Evolutionary conservation across 2,888 invertebrate genomes (phyloP).

Genomic region (Terebella lapidaria): DNA sequence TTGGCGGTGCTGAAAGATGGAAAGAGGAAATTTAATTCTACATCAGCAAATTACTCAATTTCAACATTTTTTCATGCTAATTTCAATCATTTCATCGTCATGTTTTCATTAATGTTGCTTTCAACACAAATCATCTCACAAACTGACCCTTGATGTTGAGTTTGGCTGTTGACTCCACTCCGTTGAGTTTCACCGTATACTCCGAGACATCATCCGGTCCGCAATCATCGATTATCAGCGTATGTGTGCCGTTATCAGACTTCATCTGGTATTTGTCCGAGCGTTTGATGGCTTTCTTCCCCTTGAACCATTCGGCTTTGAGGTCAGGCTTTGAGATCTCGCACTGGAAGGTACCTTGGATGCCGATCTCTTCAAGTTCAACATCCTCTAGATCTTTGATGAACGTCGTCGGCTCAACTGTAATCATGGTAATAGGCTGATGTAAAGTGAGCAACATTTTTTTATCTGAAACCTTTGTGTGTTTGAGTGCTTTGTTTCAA

Average conservation of each 20-base stretch:
- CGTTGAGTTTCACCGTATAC: conserved; percentile 23
- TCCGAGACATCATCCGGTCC: conserved; percentile 23
- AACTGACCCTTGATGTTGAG: conserved; percentile 18
- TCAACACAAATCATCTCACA: too few relatives aligned
- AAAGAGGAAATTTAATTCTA: not conserved
- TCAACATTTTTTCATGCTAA: too few relatives aligned
- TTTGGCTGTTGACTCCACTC: conserved; percentile 14
- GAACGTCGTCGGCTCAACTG: conserved; percentile 22
- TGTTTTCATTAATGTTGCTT: too few relatives aligned
- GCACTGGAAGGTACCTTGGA: conserved; percentile 64
- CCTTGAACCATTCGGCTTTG: conserved; percentile 71
- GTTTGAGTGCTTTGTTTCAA: too few relatives aligned
- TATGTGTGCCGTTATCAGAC: conserved; percentile 10
- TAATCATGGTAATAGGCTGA: not conserved
- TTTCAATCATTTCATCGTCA: too few relatives aligned
- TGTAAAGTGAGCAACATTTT: too few relatives aligned
- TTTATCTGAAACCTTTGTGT: too few relatives aligned
- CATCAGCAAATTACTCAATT: too few relatives aligned
- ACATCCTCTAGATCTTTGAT: conserved; percentile 21
- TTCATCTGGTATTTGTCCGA: conserved; percentile 22
- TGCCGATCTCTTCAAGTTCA: conserved; percentile 13
- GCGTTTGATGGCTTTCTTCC: conserved; percentile 14
- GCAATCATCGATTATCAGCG: conserved; percentile 18
- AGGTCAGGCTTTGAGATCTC: conserved; percentile 73
- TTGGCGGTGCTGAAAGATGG: conserved; percentile 19